Percentiles rank a stretch among this genome's conserved stretches.
phyloP scores from a whole-genome alignment of 2,888 invertebrate species.

The Prenolepis imparis region DNA sequence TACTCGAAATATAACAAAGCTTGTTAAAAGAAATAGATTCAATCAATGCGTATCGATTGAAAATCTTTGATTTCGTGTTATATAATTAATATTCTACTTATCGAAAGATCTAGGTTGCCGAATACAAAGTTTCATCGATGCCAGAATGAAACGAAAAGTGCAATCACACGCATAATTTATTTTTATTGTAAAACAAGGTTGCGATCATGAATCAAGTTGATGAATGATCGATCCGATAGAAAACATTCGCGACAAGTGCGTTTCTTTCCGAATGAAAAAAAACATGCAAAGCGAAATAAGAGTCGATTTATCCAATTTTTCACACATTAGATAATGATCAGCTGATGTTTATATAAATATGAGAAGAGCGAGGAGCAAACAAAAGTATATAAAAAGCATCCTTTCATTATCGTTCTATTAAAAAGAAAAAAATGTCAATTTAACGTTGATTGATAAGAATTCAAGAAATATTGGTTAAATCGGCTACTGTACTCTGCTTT shows the following conservation, averaged over 20 bases:
- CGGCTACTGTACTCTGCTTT: background rate
- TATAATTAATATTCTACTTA: background rate
- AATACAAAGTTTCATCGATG: slow-evolving; percentile 1
- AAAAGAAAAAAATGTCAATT: background rate
- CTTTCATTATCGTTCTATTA: background rate
- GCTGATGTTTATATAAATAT: background rate
- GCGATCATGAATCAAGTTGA: background rate
- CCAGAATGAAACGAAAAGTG: slow-evolving; percentile 8
- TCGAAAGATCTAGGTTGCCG: background rate
- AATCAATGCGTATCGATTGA: background rate
- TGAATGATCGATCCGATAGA: too few species aligned
- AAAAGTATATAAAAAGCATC: background rate
- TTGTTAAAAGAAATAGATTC: slow-evolving; percentile 11
- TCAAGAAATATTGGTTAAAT: slow-evolving; percentile 1
- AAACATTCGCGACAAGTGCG: background rate
- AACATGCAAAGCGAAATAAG: background rate
- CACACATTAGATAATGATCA: background rate
- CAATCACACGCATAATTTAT: background rate
- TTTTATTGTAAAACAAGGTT: slow-evolving; percentile 21
- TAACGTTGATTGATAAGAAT: background rate
- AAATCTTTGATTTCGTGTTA: slow-evolving; percentile 2
- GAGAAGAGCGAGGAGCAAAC: background rate
- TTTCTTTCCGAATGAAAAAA: slow-evolving; percentile 3
- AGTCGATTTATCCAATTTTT: slow-evolving; percentile 15
- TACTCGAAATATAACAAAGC: background rate